Conservation (phyloP, 2,888 invertebrate species). For the Pollenia labialis region DNA sequence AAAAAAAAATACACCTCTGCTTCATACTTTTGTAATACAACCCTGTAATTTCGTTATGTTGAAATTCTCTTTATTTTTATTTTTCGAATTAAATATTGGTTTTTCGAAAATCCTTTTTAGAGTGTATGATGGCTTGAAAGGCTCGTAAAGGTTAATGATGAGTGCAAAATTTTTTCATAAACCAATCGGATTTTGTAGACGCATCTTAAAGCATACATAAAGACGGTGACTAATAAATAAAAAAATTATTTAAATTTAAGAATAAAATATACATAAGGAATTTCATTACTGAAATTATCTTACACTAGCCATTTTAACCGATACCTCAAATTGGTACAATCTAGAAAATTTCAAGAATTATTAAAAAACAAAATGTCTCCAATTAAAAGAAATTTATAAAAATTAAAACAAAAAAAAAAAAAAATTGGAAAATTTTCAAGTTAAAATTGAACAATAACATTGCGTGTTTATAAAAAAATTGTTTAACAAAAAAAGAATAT, state of each 20-base stretch:
- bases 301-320: not conserved
- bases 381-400: slow-evolving; percentile 23
- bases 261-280: slow-evolving; percentile 28
- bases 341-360: not conserved
- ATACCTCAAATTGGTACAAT: not conserved
- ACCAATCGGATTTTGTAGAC: slow-evolving; percentile 76
- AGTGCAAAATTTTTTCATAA: slow-evolving; percentile 76
- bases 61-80: slow-evolving; percentile 10
- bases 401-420: not conserved
- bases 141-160: slow-evolving; percentile 75
- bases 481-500: slow-evolving; percentile 16
- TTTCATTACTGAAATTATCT: slow-evolving; percentile 49
- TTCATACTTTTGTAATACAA: not conserved
- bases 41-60: not conserved
- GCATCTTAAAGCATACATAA: slow-evolving; percentile 73
- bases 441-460: slow-evolving; percentile 40
- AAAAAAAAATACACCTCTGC: slow-evolving; percentile 4
- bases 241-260: not conserved
- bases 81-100: slow-evolving; percentile 74
- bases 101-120: slow-evolving; percentile 66
- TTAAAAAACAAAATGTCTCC: slow-evolving; percentile 26
- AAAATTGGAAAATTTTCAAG: not conserved
- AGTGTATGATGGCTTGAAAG: slow-evolving; percentile 58
- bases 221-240: slow-evolving; percentile 66
- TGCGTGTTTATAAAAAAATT: slow-evolving; percentile 32